Conservation (phyloP, 2,797 vertebrate species). For the Trachops cirrhosus region DNA sequence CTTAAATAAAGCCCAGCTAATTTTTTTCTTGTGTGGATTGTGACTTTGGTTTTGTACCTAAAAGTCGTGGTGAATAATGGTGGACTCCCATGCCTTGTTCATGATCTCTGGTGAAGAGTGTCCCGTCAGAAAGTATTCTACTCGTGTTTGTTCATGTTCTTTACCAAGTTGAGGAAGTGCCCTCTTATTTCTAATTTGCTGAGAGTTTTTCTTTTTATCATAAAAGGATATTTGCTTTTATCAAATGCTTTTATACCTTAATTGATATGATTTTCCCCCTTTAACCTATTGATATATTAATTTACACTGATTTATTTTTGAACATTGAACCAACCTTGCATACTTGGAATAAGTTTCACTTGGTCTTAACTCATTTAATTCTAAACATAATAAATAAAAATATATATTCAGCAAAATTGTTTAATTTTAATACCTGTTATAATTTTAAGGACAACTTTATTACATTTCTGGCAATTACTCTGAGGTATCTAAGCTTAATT, state of each 20-base stretch:
- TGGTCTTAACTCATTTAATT: not conserved
- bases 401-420: not conserved
- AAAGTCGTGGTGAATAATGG: not conserved
- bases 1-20: not conserved
- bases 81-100: not conserved
- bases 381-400: not conserved
- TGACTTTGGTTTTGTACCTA: not conserved
- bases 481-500: not conserved
- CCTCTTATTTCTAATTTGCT: not conserved
- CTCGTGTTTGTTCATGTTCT: not conserved
- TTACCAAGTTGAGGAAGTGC: not conserved
- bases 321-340: not conserved
- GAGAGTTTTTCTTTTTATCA: not conserved
- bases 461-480: slow-evolving; percentile 12
- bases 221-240: not conserved
- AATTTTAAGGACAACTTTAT: slow-evolving; percentile 63
- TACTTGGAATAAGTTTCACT: not conserved
- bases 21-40: not conserved
- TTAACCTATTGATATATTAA: not conserved
- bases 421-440: slow-evolving; percentile 28
- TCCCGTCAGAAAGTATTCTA: not conserved
- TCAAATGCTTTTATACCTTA: not conserved
- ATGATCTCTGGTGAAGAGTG: not conserved
- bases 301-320: not conserved
- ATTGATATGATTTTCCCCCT: not conserved